Base-by-base conservation (phyloP, 1,140 invertebrate genomes). In the Schmidtea mediterranea region DNA sequence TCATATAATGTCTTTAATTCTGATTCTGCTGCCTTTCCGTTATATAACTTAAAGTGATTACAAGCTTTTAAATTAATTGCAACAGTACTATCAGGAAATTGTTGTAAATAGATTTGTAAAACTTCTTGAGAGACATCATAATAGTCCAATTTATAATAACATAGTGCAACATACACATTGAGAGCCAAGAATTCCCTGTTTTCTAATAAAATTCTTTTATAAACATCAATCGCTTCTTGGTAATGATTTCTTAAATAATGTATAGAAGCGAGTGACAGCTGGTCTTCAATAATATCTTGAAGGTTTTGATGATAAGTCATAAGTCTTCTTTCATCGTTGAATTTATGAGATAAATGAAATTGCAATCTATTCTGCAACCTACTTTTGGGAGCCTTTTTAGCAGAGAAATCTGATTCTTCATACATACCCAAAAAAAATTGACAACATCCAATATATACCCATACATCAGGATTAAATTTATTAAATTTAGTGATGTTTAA, bases 201-300 rank as follows among this genome's bases (percentile, higher is more conserved):
- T 55, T 87, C 82, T 1, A 87, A 62, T 13, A 95, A 67, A 45
- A 94, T 74, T 53, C 82, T 74, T 65, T 97, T 98, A 60, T 98
- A 98, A 54, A 95, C 84, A 65, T 97, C 89, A 55, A 95, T 94
- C 19, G 90, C 86, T 67, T 95, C 89, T 65, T 95, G 86, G 64
- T 92, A 95, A 62, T 95, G 86, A 36, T 78, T 78, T 36, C 86
- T 71, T 39, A 95, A 69, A 62, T 90, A 97, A 63, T 97, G 84
- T 56, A 97, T 83, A 0, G 87, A 82, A 2, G 90, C 90, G 36
- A 95, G 65, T 55, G 82, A 86, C 8, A 97, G 69, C 64, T 94
- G 86, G 69, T 95, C 87, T 66, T 94, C 82, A 10, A 83, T 73
- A 2, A 79, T 73, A 59, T 90, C 81, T 51, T 81, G 74, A 9